Percentiles rank a stretch among this genome's conserved stretches.
These are phyloP conservation scores for Thalassoma bifasciatum DNA, from an alignment of 2,113 vertebrate species.

Conservation along the genomic window DNA sequence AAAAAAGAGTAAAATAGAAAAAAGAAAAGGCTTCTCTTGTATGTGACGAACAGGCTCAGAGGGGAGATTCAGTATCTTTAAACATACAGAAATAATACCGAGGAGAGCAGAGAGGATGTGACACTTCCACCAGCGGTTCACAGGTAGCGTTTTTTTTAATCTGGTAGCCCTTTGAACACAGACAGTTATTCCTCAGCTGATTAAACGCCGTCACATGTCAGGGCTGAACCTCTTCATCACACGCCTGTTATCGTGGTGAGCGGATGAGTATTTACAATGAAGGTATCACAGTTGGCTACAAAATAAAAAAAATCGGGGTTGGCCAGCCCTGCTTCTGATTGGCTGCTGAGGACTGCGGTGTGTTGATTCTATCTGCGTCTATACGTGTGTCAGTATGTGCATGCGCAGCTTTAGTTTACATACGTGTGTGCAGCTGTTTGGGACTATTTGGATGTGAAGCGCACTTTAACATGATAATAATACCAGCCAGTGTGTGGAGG, in stretches of 20 bases:
- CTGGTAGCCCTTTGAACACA: slow-evolving; percentile 80
- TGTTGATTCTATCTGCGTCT: slow-evolving; percentile 10
- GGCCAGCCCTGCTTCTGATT: slow-evolving; percentile 68
- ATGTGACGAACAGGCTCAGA: slow-evolving; percentile 67
- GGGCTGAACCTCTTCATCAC: slow-evolving; percentile 38
- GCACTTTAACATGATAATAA: slow-evolving; percentile 66
- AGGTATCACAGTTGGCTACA: slow-evolving; percentile 67
- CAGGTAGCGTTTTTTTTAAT: slow-evolving; percentile 37
- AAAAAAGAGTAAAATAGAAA: slow-evolving; percentile 39
- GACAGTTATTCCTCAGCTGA: slow-evolving; percentile 50
- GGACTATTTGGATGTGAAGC: slow-evolving; percentile 67
- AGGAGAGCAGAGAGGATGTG: slow-evolving; percentile 42
- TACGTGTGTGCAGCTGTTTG: slow-evolving; percentile 58
- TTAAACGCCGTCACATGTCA: slow-evolving; percentile 48
- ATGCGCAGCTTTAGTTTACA: slow-evolving; percentile 70
- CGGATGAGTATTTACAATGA: slow-evolving; percentile 70
- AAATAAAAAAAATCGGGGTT: slow-evolving; percentile 39
- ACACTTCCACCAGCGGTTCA: slow-evolving; percentile 30
- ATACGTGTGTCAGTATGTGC: slow-evolving; percentile 53
- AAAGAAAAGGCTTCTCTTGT: slow-evolving; percentile 40
- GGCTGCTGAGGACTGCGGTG: slow-evolving; percentile 55
- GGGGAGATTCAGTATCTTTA: slow-evolving; percentile 41
- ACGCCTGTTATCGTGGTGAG: slow-evolving; percentile 20
- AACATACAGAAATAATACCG: slow-evolving; percentile 51
- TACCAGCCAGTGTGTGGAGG: slow-evolving; percentile 61